Evolutionary conservation across 2,797 vertebrate species (phyloP).

Genomic region (Melanotaenia trifasciata): DNA sequence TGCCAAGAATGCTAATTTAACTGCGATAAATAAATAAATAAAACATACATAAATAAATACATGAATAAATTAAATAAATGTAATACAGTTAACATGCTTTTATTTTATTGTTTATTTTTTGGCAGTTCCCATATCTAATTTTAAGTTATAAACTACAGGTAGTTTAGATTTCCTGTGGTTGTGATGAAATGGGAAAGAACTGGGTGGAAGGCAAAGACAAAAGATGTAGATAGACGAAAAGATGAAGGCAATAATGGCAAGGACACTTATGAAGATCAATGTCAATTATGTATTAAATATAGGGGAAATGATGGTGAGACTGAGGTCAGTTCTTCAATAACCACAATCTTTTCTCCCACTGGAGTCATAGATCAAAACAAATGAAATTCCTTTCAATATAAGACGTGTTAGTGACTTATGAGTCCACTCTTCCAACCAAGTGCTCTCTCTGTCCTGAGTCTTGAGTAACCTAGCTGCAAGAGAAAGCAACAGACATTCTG

Average conservation of each 20-base stretch:
- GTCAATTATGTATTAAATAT: slow-evolving; percentile 54
- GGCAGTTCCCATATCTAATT: neutral
- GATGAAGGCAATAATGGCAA: slow-evolving; percentile 43
- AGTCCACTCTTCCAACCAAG: slow-evolving; percentile 34
- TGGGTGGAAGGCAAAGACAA: neutral
- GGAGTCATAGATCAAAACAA: slow-evolving; percentile 53
- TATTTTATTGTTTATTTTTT: neutral
- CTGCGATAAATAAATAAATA: neutral
- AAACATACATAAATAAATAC: neutral
- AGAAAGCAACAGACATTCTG: slow-evolving; percentile 25
- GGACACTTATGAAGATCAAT: slow-evolving; percentile 52
- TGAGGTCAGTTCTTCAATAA: slow-evolving; percentile 56
- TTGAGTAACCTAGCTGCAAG: neutral
- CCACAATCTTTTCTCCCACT: slow-evolving; percentile 21
- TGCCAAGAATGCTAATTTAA: slow-evolving; percentile 29
- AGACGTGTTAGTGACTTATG: slow-evolving; percentile 20
- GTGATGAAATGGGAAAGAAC: neutral
- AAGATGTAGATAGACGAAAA: neutral
- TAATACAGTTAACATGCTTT: neutral
- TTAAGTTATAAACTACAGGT: neutral
- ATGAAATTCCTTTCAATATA: slow-evolving; percentile 34
- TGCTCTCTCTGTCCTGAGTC: slow-evolving; percentile 10
- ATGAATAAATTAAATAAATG: neutral
- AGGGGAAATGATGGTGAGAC: slow-evolving; percentile 31
- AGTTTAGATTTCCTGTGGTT: neutral